Conservation (phyloP, 2,113 vertebrate species). For the Numenius arquata region DNA sequence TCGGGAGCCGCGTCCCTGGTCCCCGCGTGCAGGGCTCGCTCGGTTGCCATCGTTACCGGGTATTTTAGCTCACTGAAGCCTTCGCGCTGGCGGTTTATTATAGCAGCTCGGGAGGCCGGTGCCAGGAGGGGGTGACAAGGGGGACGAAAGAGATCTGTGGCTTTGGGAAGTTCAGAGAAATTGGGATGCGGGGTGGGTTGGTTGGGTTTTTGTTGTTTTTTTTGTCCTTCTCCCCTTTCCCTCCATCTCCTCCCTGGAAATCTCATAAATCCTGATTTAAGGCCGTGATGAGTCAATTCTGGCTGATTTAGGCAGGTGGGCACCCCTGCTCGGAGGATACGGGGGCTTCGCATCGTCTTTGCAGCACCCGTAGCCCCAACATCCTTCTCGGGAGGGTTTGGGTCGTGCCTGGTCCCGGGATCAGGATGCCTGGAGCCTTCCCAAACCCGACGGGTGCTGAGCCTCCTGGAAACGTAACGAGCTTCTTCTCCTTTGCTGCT, state of each 20-base stretch:
- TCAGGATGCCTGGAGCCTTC: background rate
- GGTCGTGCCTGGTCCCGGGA: background rate
- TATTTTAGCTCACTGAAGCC: background rate
- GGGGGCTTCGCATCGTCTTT: fast-evolving
- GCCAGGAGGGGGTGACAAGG: background rate
- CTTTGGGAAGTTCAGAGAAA: background rate
- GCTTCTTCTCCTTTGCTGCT: background rate
- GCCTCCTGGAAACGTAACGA: background rate
- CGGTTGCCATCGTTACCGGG: constrained; percentile 47
- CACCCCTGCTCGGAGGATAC: background rate
- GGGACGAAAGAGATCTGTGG: background rate
- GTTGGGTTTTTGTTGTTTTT: background rate
- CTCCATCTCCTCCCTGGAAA: background rate
- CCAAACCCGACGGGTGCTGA: fast-evolving
- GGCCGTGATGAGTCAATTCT: background rate
- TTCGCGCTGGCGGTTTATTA: constrained; percentile 17
- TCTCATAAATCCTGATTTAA: fast-evolving
- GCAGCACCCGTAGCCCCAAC: background rate
- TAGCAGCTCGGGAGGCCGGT: background rate
- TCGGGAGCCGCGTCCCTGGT: background rate
- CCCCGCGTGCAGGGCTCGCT: constrained; percentile 2
- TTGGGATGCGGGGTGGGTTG: background rate
- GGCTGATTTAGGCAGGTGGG: background rate
- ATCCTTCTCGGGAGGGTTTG: fast-evolving
- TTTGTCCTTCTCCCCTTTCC: background rate